phyloP scores from a whole-genome alignment of 2,888 invertebrate genomes.

The Agrotis puta region DNA sequence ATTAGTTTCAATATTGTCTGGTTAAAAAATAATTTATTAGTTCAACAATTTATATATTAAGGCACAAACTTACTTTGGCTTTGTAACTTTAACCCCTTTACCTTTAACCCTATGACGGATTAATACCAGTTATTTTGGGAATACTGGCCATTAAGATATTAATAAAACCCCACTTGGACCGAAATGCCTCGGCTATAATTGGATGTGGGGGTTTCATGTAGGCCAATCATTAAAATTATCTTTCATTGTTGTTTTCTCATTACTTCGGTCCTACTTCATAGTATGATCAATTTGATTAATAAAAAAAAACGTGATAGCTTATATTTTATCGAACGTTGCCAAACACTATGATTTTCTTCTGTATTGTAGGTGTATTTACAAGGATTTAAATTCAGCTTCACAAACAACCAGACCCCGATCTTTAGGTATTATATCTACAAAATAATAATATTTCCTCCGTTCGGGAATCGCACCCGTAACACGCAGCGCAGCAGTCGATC shows the following conservation, averaged over 20 bases:
- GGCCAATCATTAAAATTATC: background rate
- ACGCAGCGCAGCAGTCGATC: no score
- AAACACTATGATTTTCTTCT: no score
- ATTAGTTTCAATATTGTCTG: no score
- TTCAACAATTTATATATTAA: background rate
- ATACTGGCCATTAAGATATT: background rate
- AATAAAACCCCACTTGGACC: slow-evolving; percentile 6
- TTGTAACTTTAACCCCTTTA: background rate
- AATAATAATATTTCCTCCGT: no score
- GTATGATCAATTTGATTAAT: background rate
- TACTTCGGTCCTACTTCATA: background rate
- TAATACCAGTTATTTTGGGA: slow-evolving; percentile 5
- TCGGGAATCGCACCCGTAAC: no score
- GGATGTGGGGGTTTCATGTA: background rate
- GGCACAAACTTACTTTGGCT: background rate
- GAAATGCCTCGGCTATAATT: background rate
- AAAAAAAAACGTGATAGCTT: no score
- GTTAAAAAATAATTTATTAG: no score
- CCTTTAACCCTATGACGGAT: background rate
- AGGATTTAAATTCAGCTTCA: no score
- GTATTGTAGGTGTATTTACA: no score
- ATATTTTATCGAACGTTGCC: no score
- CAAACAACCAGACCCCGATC: no score
- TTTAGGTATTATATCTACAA: no score
- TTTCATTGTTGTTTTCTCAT: background rate